A percentile compares a stretch with the other conserved stretches of the same genome.
Evolutionary conservation across 2,888 invertebrate genomes (phyloP).

Genomic region (Ichneumoninae sp.): DNA sequence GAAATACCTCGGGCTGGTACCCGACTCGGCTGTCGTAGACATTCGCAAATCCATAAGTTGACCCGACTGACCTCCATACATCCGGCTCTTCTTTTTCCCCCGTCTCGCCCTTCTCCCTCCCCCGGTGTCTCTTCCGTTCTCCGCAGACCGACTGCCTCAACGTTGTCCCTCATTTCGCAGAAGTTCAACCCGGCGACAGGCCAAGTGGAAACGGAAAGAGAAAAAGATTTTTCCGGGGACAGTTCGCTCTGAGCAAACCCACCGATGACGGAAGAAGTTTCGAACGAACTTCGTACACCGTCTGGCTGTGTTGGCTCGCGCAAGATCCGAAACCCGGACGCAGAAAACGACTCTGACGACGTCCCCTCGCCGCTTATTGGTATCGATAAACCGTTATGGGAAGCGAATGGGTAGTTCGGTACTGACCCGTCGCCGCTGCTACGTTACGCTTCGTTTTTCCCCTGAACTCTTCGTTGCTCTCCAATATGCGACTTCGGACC

Average conservation of each 20-base stretch:
- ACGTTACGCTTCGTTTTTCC: conserved; percentile 14
- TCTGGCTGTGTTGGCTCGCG: conserved; percentile 53
- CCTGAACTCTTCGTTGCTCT: conserved; percentile 27
- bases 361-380: conserved; percentile 73
- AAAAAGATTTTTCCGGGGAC: conserved; percentile 32
- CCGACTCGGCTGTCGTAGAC: conserved; percentile 12
- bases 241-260: conserved; percentile 40
- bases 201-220: conserved; percentile 45
- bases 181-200: conserved; percentile 64
- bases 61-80: conserved; percentile 29
- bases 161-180: conserved; percentile 48
- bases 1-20: not conserved
- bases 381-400: conserved; percentile 77
- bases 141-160: conserved; percentile 48
- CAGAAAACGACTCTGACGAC: conserved; percentile 46
- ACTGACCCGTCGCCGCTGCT: conserved; percentile 23
- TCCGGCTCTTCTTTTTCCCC: conserved; percentile 63
- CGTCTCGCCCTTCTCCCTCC: not conserved
- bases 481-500: conserved; percentile 39
- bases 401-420: conserved; percentile 56
- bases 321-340: conserved; percentile 53
- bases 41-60: conserved; percentile 12
- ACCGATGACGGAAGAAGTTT: conserved; percentile 51
- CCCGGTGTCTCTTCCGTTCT: conserved; percentile 22
- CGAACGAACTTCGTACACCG: conserved; percentile 53